Evolutionary conservation across 2,113 vertebrate species (phyloP), one percentile per base, ranked within the genome.

Genomic region (Cervus canadensis): DNA sequence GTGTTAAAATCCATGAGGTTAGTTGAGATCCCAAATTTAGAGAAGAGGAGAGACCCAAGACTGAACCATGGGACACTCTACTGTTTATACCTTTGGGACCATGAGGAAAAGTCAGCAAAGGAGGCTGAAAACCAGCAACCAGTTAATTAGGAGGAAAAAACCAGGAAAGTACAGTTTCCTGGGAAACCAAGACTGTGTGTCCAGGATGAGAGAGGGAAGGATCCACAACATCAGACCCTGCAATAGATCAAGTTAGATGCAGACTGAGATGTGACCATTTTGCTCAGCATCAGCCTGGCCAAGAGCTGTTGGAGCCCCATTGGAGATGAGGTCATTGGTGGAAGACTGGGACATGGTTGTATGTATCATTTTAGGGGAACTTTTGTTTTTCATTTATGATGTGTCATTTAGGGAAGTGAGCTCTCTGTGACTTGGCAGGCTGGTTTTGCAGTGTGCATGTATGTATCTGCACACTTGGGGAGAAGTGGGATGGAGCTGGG

Each of bases 171-270:
- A 1, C 5, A 23, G 48, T 45, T 19, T 12, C 57, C 56, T 30
- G 19, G 64, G 64, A 87, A 50, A 87, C 15, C 23, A 54, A 85
- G 76, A 17, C 43, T 25, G 19, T 26, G 25, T 50, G 79, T 94
- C 40, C 9, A n/a, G 57, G 30, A 16, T 6, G 25, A 59, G 33
- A 36, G 19, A 26, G 11, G 19, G 36, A 28, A 59, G 71, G 74
- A 36, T 43, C 40, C 26, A 1, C 40, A 33, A 1, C 19, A 21
- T 92, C 33, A 28, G 52, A 10, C 0, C 12, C 48, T 25, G 10
- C 11, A 19, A 14, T 1, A 2, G 17, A 5, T 33, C 33, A 33
- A 40, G 13, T 2, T 26, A 23, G 36, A 9, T 1, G 13, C 54
- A 30, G 50, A 12, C 50, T 26, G 74, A 90, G 57, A 30, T 9